Evolutionary conservation across 2,888 invertebrate species (phyloP), one percentile per base, ranked within the genome.

Genomic region (Polydrusus pterygomalis): DNA sequence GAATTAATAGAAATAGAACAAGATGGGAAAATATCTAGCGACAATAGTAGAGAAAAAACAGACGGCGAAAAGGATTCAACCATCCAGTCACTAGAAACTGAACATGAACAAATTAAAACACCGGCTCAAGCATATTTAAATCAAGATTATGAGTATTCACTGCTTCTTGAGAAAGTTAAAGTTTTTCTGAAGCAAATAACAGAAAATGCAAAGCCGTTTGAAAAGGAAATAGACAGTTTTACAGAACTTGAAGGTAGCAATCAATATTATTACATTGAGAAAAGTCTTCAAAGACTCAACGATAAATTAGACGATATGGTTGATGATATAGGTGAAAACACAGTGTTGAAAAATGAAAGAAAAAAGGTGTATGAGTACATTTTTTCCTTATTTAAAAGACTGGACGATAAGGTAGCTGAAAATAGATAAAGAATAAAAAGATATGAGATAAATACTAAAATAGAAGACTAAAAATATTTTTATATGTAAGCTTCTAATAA

Each of bases 261-360:
- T 43, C 20, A 65, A 34, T 56, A 76, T 58, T 73, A 76, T 58
- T 78, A 69, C 17, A 78, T 78, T 25, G 78, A 78, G 15, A 73
- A 78, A 60, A 78, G 73, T 68, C 58, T 78, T 9, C 49, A 45
- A 20, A 70, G 78, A 62, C 43, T 70, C 0, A 30, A 60, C 3
- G 67, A 67, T 43, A 67, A 67, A 49, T 43, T 74, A 40, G 73
- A 74, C 43, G 73, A 74, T 54, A 67, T 74, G 67, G 62, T 25
- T 43, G 73, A 74, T 30, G 73, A 74, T 13, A 70, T 77, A 20
- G 72, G 45, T 18, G 58, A 75, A 2, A 49, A 58, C 20, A 17
- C 62, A 10, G 13, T 11, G 1, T 25, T 77, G 17, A 49, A 60
- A 15, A 56, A 49, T 1, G 17, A 58, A 17, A 58, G 74, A 10